Percentiles rank a stretch among this genome's conserved stretches.
Evolutionary conservation across 2,888 invertebrate genomes (phyloP).

Genomic region (Zhuqinia jingwanae): DNA sequence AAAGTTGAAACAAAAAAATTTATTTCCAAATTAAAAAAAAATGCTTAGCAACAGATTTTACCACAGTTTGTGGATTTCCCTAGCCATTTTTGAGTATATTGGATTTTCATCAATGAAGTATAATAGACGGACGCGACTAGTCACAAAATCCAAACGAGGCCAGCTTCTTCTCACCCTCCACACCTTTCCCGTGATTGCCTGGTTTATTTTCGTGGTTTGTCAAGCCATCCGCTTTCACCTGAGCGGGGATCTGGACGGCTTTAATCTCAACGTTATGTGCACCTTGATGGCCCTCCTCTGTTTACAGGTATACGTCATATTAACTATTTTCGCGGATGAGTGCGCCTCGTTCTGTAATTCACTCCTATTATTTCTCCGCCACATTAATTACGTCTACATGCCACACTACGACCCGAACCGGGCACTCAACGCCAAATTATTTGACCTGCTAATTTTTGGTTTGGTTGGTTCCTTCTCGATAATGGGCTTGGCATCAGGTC

Average conservation of each 20-base stretch:
- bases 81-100: background rate
- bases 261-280: background rate
- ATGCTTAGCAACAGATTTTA: background rate
- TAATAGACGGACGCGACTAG: background rate
- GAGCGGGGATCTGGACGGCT: background rate
- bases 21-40: too few relatives aligned
- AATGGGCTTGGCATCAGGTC: background rate
- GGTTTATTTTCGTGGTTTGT: background rate
- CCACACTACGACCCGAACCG: background rate
- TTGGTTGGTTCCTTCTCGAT: background rate
- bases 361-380: too few relatives aligned
- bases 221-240: background rate
- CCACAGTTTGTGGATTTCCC: background rate
- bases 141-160: background rate
- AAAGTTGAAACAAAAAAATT: too few relatives aligned
- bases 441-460: background rate
- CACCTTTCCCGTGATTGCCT: background rate
- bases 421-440: background rate
- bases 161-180: background rate
- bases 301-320: too few relatives aligned
- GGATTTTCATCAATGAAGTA: background rate
- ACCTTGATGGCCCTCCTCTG: background rate
- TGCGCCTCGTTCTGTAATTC: too few relatives aligned
- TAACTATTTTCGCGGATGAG: too few relatives aligned
- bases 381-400: background rate